Conservation (phyloP, 2,888 invertebrate genomes). For the Leptinotarsa peninsularis region DNA sequence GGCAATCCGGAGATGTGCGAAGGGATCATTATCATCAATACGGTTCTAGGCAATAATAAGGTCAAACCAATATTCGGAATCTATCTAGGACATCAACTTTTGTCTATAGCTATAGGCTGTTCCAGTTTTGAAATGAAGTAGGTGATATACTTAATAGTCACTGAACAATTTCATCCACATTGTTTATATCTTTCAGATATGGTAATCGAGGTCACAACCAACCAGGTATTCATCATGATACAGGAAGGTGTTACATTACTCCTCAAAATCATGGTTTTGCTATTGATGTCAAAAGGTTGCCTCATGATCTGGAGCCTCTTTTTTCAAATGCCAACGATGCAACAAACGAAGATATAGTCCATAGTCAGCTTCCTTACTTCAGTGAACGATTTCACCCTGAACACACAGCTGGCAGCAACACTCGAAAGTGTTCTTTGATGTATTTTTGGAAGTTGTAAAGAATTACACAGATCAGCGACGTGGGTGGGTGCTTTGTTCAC, state of each 20-base stretch:
- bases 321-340: slow-evolving; percentile 97
- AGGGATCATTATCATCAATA: slow-evolving; percentile 77
- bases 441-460: slow-evolving; percentile 83
- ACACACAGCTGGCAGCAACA: slow-evolving; percentile 74
- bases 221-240: slow-evolving; percentile 90
- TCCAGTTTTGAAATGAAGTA: slow-evolving; percentile 95
- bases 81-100: slow-evolving; percentile 96
- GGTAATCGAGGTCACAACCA: slow-evolving; percentile 98
- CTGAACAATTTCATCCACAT: slow-evolving; percentile 20
- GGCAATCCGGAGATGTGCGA: slow-evolving; percentile 91
- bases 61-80: slow-evolving; percentile 96
- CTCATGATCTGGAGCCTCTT: slow-evolving; percentile 84
- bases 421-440: slow-evolving; percentile 93
- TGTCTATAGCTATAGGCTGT: slow-evolving; percentile 93
- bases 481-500: too few species aligned
- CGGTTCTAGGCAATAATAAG: slow-evolving; percentile 67
- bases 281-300: slow-evolving; percentile 80
- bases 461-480: slow-evolving; percentile 48
- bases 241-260: slow-evolving; percentile 84
- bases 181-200: slow-evolving; percentile 72
- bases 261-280: slow-evolving; percentile 66
- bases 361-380: slow-evolving; percentile 86
- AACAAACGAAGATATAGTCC: slow-evolving; percentile 97
- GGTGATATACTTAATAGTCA: slow-evolving; percentile 48
- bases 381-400: slow-evolving; percentile 98